Percentiles rank a stretch among this genome's conserved stretches.
phyloP scores from a whole-genome alignment of 2,888 invertebrate species.

The Mylabris sibirica region DNA sequence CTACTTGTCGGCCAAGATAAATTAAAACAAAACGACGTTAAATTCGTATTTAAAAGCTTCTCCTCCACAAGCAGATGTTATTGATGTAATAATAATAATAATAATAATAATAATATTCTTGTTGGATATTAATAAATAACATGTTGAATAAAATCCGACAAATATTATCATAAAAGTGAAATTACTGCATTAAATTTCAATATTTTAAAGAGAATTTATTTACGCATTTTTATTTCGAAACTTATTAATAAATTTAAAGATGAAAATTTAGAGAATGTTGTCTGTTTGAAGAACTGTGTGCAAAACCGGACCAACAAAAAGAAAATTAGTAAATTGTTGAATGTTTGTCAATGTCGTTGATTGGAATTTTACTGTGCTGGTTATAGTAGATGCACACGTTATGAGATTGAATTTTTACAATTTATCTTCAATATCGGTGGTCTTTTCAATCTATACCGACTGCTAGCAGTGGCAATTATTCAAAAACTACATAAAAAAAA shows the following conservation, averaged over 20 bases:
- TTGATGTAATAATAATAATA: not conserved
- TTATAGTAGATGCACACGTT: constrained; percentile 58
- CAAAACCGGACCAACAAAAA: constrained; percentile 50
- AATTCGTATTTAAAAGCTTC: not conserved
- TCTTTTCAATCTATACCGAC: constrained; percentile 47
- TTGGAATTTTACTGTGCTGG: constrained; percentile 42
- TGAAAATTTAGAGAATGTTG: not conserved
- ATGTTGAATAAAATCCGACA: not conserved
- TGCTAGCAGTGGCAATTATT: not conserved
- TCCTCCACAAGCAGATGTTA: constrained; percentile 9
- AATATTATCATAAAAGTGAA: not conserved
- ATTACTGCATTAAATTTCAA: not conserved
- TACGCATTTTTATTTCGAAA: too few species aligned
- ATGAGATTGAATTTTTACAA: constrained; percentile 58
- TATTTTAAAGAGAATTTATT: not conserved
- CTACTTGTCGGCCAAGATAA: constrained; percentile 7
- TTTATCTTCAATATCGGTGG: constrained; percentile 59
- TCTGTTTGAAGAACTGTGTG: constrained; percentile 41
- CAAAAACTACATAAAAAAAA: not conserved
- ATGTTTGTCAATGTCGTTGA: constrained; percentile 54
- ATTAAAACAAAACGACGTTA: not conserved
- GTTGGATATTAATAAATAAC: not conserved
- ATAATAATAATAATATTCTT: not conserved
- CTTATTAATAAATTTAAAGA: not conserved
- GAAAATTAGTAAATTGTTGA: constrained; percentile 49